These are phyloP conservation scores for Boloria selene DNA, from an alignment of 2,888 invertebrate species.

Conservation along the genomic window DNA sequence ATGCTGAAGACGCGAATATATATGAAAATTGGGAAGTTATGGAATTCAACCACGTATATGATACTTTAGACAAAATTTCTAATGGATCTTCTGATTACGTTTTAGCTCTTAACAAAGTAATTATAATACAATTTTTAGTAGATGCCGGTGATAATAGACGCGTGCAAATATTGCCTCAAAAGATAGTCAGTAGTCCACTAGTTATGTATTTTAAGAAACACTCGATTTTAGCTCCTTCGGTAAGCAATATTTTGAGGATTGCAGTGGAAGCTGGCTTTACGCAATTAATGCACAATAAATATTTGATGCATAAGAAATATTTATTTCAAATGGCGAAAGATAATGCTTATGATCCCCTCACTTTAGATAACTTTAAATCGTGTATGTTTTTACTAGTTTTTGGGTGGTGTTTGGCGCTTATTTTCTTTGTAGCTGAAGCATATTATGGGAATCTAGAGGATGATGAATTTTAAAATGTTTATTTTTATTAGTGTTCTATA, in stretches of 20 bases:
- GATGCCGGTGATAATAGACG: conserved; percentile 48
- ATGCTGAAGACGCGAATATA: conserved; percentile 49
- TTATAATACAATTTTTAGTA: conserved; percentile 49
- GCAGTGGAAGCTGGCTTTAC: conserved; percentile 55
- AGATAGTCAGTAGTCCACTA: conserved; percentile 59
- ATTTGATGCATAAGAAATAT: conserved; percentile 43
- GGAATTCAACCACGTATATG: conserved; percentile 39
- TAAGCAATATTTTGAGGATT: conserved; percentile 49
- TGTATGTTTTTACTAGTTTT: conserved; percentile 48
- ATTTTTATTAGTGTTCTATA: not conserved
- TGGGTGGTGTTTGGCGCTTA: conserved; percentile 51
- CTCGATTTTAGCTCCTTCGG: conserved; percentile 49
- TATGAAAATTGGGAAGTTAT: conserved; percentile 53
- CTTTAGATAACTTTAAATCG: conserved; percentile 50
- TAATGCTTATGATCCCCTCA: conserved; percentile 41
- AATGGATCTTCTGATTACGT: conserved; percentile 53
- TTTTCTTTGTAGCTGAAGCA: conserved; percentile 56
- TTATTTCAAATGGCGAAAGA: conserved; percentile 38
- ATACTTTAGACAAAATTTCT: conserved; percentile 49
- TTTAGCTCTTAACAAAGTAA: conserved; percentile 55
- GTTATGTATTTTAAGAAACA: conserved; percentile 58
- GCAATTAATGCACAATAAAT: conserved; percentile 45
- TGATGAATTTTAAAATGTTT: conserved; percentile 15
- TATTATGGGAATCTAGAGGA: conserved; percentile 44
- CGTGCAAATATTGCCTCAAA: conserved; percentile 58